phyloP scores from a whole-genome alignment of 2,797 vertebrate species.

The Periparus ater region DNA sequence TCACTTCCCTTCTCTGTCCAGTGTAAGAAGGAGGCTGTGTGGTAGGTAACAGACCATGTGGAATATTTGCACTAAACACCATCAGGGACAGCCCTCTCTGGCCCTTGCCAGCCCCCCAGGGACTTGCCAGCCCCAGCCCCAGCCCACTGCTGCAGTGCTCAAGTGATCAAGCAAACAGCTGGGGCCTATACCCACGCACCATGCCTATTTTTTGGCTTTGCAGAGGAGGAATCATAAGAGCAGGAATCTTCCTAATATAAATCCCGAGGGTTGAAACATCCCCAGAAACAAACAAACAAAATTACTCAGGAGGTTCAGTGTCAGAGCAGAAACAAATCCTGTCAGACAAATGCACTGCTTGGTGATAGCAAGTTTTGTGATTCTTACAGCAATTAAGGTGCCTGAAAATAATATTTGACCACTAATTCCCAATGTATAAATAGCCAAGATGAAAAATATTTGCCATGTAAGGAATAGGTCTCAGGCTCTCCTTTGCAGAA shows the following conservation, averaged over 20 bases:
- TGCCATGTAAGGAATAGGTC: background rate
- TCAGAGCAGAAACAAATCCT: background rate
- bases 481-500: background rate
- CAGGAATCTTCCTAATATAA: background rate
- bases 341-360: background rate
- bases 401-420: background rate
- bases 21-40: background rate
- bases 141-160: background rate
- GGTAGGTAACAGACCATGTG: background rate
- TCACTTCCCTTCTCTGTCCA: background rate
- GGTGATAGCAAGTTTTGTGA: background rate
- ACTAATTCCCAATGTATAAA: background rate
- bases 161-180: background rate
- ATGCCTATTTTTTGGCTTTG: background rate
- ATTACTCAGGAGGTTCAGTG: background rate
- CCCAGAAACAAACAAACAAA: background rate
- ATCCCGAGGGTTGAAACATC: background rate
- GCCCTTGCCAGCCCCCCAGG: background rate
- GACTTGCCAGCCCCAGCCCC: background rate
- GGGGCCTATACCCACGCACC: background rate
- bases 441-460: background rate
- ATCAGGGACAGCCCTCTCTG: background rate
- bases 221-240: slow-evolving; percentile 1
- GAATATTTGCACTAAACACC: background rate
- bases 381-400: background rate